Conservation (phyloP, 2,113 vertebrate species). For the Cygnus buccinator region DNA sequence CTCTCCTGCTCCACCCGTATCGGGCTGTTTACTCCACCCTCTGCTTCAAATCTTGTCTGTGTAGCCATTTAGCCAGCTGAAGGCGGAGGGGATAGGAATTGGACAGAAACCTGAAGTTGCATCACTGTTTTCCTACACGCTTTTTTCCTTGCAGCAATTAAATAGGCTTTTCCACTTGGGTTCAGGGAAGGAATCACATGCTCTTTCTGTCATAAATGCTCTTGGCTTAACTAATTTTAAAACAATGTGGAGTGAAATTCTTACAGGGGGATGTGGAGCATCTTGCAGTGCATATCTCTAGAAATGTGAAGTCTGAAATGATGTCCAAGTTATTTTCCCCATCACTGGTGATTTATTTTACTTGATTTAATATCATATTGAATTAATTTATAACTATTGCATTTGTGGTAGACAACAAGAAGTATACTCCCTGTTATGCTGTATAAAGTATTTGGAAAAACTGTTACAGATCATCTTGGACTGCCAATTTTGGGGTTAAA, state of each 20-base stretch:
- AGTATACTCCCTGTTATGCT: neutral
- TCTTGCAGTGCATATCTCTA: neutral
- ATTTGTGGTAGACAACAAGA: neutral
- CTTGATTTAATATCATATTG: neutral
- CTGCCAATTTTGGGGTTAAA: neutral
- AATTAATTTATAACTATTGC: neutral
- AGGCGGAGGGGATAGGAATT: neutral
- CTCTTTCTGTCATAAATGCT: neutral
- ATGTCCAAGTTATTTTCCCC: neutral
- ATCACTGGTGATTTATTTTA: neutral
- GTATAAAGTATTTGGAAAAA: neutral
- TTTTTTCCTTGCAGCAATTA: neutral
- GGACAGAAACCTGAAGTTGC: neutral
- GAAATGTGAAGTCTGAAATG: neutral
- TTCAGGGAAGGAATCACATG: neutral
- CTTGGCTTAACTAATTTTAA: neutral
- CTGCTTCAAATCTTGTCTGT: neutral
- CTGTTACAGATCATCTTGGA: neutral
- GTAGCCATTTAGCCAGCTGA: neutral
- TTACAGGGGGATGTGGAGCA: neutral
- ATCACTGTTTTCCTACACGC: neutral
- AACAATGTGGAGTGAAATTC: neutral
- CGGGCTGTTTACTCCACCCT: constrained; percentile 7
- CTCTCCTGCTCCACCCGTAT: neutral
- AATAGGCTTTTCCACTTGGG: neutral